phyloP scores from a whole-genome alignment of 1,140 invertebrate genomes.

The Orchesella cincta region DNA sequence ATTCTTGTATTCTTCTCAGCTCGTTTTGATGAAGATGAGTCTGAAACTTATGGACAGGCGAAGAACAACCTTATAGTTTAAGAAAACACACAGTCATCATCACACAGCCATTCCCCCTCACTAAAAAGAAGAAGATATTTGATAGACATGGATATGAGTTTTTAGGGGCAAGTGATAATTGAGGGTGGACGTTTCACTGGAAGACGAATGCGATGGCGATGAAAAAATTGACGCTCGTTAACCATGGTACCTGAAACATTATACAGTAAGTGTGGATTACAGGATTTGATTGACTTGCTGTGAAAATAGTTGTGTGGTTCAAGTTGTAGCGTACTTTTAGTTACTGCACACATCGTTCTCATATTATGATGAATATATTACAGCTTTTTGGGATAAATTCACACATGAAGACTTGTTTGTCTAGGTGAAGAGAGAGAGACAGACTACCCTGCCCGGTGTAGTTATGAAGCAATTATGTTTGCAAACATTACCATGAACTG shows the following conservation, averaged over 20 bases:
- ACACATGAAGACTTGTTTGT: too few relatives aligned
- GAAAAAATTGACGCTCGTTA: slow-evolving; percentile 24
- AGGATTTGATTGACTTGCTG: neutral
- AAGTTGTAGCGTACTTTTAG: too few relatives aligned
- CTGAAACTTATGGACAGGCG: neutral
- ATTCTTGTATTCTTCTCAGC: neutral
- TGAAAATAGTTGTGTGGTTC: slow-evolving; percentile 6
- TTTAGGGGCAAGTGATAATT: slow-evolving; percentile 28
- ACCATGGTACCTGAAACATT: neutral
- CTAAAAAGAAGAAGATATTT: slow-evolving; percentile 15
- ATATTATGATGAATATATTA: too few relatives aligned
- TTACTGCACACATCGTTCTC: neutral
- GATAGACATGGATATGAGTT: slow-evolving; percentile 19
- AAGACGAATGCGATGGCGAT: slow-evolving; percentile 3
- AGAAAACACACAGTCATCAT: slow-evolving; percentile 1
- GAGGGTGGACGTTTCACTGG: slow-evolving; percentile 21
- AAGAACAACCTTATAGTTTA: neutral
- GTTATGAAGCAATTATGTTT: too few relatives aligned
- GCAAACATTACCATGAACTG: too few relatives aligned
- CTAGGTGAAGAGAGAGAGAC: too few relatives aligned
- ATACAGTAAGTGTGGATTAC: slow-evolving; percentile 6
- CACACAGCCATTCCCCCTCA: neutral
- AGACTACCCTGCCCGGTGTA: too few relatives aligned
- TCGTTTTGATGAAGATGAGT: slow-evolving; percentile 17
- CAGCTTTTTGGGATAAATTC: too few relatives aligned